These are phyloP conservation scores for Isichthys henryi DNA, from an alignment of 2,113 vertebrate genomes.

Conservation along the genomic window DNA sequence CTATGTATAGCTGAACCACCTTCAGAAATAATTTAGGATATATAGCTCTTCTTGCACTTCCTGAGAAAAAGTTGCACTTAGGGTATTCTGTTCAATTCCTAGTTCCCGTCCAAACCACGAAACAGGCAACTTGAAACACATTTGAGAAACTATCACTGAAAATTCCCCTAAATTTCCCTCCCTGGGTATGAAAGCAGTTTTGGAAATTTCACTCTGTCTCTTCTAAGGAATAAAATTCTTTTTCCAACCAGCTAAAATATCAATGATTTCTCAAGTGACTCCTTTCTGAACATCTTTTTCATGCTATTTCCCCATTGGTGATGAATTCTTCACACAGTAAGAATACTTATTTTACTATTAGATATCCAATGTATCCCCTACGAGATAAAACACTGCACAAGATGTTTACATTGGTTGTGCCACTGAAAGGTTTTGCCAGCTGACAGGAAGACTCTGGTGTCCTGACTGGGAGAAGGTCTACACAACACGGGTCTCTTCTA, in stretches of 20 bases:
- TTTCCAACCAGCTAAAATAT: neutral
- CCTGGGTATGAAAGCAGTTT: neutral
- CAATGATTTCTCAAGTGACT: neutral
- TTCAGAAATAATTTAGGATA: neutral
- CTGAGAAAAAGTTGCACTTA: neutral
- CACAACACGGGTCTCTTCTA: neutral
- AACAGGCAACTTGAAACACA: no score
- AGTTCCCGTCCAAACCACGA: neutral
- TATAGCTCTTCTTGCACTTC: neutral
- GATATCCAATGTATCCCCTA: neutral
- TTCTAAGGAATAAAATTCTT: neutral
- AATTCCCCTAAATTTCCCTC: neutral
- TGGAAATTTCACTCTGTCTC: neutral
- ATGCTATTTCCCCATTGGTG: neutral
- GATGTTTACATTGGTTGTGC: neutral
- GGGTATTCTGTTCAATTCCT: neutral
- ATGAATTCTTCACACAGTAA: neutral
- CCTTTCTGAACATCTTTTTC: neutral
- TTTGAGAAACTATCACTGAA: neutral
- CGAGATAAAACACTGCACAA: neutral
- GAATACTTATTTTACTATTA: neutral
- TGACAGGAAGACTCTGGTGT: neutral
- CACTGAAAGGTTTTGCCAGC: neutral
- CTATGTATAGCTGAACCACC: neutral
- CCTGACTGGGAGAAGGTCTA: neutral